A percentile compares a stretch with the other conserved stretches of the same genome.
Conservation (phyloP, 2,888 invertebrate species). For the Ormia ochracea region DNA sequence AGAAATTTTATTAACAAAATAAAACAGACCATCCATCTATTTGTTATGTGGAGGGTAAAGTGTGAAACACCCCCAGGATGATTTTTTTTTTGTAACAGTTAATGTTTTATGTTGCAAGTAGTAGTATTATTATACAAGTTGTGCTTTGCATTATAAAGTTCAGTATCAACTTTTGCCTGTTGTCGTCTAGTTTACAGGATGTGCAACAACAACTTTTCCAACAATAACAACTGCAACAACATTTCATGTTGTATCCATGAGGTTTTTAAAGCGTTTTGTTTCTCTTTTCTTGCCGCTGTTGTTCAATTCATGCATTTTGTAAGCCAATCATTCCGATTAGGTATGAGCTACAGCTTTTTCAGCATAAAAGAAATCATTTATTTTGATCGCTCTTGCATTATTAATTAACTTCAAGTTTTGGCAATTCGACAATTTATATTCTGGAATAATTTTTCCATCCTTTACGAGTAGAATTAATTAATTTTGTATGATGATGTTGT, state of each 20-base stretch:
- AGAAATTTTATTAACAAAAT: slow-evolving; percentile 9
- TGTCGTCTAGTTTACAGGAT: slow-evolving; percentile 62
- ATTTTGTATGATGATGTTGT: too few species aligned
- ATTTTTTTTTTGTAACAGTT: slow-evolving; percentile 16
- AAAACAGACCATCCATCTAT: not conserved
- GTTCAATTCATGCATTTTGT: slow-evolving; percentile 36
- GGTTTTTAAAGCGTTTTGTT: slow-evolving; percentile 41
- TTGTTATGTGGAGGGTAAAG: not conserved
- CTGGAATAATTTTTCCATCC: too few species aligned
- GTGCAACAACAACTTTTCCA: slow-evolving; percentile 21
- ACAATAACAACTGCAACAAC: slow-evolving; percentile 21
- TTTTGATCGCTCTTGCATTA: too few species aligned
- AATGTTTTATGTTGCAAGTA: slow-evolving; percentile 40
- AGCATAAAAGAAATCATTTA: not conserved
- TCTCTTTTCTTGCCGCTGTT: slow-evolving; percentile 34
- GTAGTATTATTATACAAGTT: slow-evolving; percentile 61
- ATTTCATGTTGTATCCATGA: slow-evolving; percentile 52
- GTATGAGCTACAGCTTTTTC: slow-evolving; percentile 19
- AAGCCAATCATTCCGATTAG: slow-evolving; percentile 19
- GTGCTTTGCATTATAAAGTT: slow-evolving; percentile 53
- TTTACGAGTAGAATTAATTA: too few species aligned
- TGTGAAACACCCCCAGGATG: slow-evolving; percentile 27
- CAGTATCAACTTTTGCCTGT: slow-evolving; percentile 59
- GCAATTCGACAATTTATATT: too few species aligned
- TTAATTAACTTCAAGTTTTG: too few species aligned